Evolutionary conservation across 2,888 invertebrate species (phyloP).

Genomic region (Heliconius ismenius): DNA sequence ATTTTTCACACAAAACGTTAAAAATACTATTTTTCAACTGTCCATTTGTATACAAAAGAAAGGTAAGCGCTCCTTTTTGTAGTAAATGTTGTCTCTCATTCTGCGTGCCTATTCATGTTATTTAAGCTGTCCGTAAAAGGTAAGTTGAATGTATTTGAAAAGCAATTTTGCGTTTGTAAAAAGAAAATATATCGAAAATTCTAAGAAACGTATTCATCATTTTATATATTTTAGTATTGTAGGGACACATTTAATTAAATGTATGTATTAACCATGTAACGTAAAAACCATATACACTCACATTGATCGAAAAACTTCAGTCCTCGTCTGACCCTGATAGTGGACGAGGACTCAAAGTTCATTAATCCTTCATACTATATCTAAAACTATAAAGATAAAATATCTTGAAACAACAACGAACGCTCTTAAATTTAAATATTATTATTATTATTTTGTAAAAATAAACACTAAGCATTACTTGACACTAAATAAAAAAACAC

Average conservation of each 20-base stretch:
- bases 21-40: conserved; percentile 2
- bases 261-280: no score
- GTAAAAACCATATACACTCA: background rate
- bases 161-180: conserved; percentile 1
- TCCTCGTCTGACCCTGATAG: no score
- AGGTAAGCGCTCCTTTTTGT: conserved; percentile 9
- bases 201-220: background rate
- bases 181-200: conserved; percentile 9
- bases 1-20: background rate
- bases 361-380: background rate
- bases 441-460: background rate
- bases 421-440: background rate
- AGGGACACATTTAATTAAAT: background rate
- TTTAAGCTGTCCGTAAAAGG: conserved; percentile 7
- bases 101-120: background rate
- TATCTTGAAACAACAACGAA: background rate
- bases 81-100: conserved; percentile 21
- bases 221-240: background rate
- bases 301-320: background rate
- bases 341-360: background rate
- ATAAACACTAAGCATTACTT: background rate
- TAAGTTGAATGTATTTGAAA: conserved; percentile 7
- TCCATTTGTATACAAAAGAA: conserved; percentile 13
- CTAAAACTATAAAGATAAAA: background rate
- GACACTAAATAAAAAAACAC: background rate